Evolutionary conservation across 2,888 invertebrate species (phyloP).

Genomic region (Apoderus coryli): DNA sequence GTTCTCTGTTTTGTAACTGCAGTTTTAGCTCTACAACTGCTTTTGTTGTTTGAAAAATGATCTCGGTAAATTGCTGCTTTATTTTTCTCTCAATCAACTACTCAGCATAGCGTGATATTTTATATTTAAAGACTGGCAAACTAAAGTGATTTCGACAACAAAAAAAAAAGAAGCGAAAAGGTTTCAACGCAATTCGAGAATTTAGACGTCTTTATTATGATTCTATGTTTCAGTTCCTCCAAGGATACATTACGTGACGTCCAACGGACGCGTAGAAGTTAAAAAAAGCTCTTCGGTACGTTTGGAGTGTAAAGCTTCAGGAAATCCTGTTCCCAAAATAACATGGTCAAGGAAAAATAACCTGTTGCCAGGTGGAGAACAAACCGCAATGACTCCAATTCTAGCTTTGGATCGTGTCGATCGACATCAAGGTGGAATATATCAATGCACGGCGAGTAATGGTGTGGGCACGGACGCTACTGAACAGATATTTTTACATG

Average conservation of each 20-base stretch:
- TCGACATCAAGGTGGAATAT: constrained; percentile 46
- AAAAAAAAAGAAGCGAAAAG: constrained; percentile 9
- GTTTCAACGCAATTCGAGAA: no score
- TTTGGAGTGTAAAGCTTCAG: constrained; percentile 36
- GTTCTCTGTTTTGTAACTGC: no score
- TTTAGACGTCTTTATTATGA: constrained; percentile 14
- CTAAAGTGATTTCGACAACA: constrained; percentile 17
- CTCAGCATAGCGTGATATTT: no score
- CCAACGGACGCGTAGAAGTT: constrained; percentile 47
- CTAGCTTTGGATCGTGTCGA: constrained; percentile 46
- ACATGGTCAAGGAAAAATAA: constrained; percentile 40
- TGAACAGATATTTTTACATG: constrained; percentile 45
- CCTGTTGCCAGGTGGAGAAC: constrained; percentile 41
- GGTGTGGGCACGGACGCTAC: constrained; percentile 47
- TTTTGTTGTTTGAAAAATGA: no score
- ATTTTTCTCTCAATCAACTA: constrained; percentile 25
- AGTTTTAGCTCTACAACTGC: no score
- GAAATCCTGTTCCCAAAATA: constrained; percentile 38
- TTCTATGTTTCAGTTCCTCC: constrained; percentile 51
- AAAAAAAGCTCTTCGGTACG: constrained; percentile 38
- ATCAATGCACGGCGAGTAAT: constrained; percentile 47
- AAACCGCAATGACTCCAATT: constrained; percentile 42
- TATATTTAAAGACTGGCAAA: constrained; percentile 13
- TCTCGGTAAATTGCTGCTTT: no score
- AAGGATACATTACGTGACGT: constrained; percentile 45